These are phyloP conservation scores for Agapostemon virescens DNA, from an alignment of 2,888 invertebrate species.

Conservation along the genomic window DNA sequence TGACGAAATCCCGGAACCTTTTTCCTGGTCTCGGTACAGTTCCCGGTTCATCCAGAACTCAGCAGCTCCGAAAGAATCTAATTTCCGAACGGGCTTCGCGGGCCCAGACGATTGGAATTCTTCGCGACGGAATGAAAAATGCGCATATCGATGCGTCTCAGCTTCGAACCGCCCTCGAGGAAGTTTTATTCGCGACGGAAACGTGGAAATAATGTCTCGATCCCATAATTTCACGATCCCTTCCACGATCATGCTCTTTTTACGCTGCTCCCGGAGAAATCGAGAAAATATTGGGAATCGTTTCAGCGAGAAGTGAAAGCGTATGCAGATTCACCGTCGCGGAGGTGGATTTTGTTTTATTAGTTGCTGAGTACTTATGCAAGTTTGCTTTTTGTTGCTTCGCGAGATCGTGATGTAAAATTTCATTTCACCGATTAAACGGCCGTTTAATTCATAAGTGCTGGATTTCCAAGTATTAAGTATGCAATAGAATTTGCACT, in stretches of 20 bases:
- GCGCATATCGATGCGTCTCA: slow-evolving; percentile 4
- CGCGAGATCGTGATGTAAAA: background rate
- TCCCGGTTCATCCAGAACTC: background rate
- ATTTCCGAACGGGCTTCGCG: slow-evolving; percentile 2
- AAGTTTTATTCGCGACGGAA: background rate
- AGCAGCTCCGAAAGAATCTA: slow-evolving; percentile 7
- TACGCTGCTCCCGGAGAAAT: background rate
- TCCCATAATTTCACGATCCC: background rate
- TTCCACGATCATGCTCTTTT: background rate
- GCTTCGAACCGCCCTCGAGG: background rate
- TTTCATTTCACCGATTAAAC: background rate
- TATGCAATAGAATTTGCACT: background rate
- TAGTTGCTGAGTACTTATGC: background rate
- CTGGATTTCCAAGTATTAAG: background rate
- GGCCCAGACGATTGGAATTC: slow-evolving; percentile 1
- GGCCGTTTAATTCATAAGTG: background rate
- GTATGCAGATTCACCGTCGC: background rate
- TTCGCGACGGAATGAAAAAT: background rate
- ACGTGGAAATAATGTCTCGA: background rate
- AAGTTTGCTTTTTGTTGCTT: background rate
- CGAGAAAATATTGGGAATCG: background rate
- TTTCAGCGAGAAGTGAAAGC: background rate
- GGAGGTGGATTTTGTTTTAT: background rate
- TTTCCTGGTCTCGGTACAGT: background rate
- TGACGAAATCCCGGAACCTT: slow-evolving; percentile 3